Percentiles rank a stretch among this genome's conserved stretches.
Evolutionary conservation across 2,113 vertebrate genomes (phyloP).

Genomic region (Pyxicephalus adspersus): DNA sequence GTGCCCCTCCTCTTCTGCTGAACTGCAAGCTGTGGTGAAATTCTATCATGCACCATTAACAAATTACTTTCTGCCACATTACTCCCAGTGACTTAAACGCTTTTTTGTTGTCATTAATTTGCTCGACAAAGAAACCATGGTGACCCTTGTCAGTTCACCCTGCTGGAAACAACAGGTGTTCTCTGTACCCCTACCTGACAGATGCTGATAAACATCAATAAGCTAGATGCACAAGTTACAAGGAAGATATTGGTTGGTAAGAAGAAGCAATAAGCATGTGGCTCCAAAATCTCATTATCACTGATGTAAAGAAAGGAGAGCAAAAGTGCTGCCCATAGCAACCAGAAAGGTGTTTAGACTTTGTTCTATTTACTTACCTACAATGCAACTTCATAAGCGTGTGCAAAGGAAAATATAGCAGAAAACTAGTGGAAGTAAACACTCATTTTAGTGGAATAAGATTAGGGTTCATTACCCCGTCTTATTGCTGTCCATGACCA

Average conservation of each 20-base stretch:
- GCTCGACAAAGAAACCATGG: background rate
- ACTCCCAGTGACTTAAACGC: background rate
- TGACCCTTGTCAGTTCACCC: background rate
- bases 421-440: no score
- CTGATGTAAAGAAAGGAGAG: background rate
- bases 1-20: constrained; percentile 29
- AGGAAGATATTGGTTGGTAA: background rate
- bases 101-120: constrained; percentile 9
- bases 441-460: no score
- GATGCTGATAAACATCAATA: background rate
- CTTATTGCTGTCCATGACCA: no score
- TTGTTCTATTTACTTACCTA: no score
- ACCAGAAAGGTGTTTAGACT: no score
- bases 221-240: background rate
- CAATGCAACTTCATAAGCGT: no score
- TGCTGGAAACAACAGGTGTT: background rate
- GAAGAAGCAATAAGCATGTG: background rate
- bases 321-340: no score
- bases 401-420: no score
- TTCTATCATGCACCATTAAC: background rate
- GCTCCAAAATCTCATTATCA: background rate
- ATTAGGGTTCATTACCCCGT: no score
- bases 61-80: constrained; percentile 1
- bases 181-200: background rate
- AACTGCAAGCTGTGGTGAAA: background rate